Evolutionary conservation across 2,797 vertebrate species (phyloP).

Genomic region (Hydrophis major): DNA sequence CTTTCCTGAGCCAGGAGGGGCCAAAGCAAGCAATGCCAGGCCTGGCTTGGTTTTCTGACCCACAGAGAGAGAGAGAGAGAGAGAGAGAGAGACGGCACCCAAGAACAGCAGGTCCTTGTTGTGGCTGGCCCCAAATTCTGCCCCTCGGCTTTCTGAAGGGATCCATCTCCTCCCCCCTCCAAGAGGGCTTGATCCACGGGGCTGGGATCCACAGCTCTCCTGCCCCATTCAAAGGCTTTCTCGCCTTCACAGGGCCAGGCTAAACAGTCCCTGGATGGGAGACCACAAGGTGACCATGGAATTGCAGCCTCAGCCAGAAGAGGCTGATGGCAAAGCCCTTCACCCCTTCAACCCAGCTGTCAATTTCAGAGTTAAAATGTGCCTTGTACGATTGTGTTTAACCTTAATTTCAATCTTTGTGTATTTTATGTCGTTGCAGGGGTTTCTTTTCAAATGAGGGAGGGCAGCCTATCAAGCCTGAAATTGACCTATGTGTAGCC

Average conservation of each 20-base stretch:
- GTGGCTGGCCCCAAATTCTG: not conserved
- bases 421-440: no score
- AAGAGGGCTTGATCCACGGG: not conserved
- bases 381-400: no score
- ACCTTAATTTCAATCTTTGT: no score
- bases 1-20: not conserved
- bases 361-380: no score
- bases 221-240: not conserved
- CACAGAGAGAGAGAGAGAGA: no score
- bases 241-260: not conserved
- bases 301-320: not conserved
- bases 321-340: not conserved
- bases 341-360: no score
- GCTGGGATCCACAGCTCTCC: not conserved
- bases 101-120: not conserved
- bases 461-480: no score
- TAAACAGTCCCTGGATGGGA: not conserved
- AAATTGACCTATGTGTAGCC: no score
- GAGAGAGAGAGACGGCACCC: not conserved
- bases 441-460: no score
- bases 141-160: not conserved
- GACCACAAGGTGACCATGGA: not conserved
- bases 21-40: rapidly evolving
- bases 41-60: not conserved
- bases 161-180: rapidly evolving